phyloP scores from a whole-genome alignment of 1,140 invertebrate genomes.

The Heterodera carotae region DNA sequence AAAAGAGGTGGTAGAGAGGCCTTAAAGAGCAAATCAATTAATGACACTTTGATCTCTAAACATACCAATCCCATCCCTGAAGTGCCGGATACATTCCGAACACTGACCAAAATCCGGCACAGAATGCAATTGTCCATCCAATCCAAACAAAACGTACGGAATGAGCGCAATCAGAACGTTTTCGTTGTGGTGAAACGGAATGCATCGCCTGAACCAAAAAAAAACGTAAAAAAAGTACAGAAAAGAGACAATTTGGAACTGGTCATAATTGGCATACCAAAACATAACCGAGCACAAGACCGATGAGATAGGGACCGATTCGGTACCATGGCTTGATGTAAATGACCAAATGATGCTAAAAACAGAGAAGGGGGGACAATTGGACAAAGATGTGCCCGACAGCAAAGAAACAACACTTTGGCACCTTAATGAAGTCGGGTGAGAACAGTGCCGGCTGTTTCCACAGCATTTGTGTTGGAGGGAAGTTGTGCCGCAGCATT shows the following conservation, averaged over 20 bases:
- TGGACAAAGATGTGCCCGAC: neutral
- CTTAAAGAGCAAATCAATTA: conserved; percentile 10
- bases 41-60: neutral
- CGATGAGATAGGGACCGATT: conserved; percentile 67
- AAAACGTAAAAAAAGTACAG: neutral
- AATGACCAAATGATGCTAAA: conserved; percentile 63
- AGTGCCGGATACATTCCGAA: conserved; percentile 63
- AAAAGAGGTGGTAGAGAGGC: conserved; percentile 62
- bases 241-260: neutral
- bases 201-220: conserved; percentile 16
- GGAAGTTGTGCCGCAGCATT: conserved; percentile 63
- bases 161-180: conserved; percentile 3
- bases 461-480: conserved; percentile 64
- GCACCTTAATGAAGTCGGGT: conserved; percentile 57
- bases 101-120: conserved; percentile 54
- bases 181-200: conserved; percentile 14
- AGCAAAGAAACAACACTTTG: neutral
- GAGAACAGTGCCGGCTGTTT: conserved; percentile 64
- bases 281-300: conserved; percentile 67
- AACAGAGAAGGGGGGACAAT: neutral
- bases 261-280: conserved; percentile 45
- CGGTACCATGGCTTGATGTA: conserved; percentile 69
- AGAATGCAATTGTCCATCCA: conserved; percentile 48
- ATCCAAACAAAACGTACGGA: conserved; percentile 36
- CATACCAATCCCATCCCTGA: conserved; percentile 58